Percentiles rank a stretch among this genome's conserved stretches.
phyloP scores from a whole-genome alignment of 2,797 vertebrate genomes.

The Clarias pachynema region DNA sequence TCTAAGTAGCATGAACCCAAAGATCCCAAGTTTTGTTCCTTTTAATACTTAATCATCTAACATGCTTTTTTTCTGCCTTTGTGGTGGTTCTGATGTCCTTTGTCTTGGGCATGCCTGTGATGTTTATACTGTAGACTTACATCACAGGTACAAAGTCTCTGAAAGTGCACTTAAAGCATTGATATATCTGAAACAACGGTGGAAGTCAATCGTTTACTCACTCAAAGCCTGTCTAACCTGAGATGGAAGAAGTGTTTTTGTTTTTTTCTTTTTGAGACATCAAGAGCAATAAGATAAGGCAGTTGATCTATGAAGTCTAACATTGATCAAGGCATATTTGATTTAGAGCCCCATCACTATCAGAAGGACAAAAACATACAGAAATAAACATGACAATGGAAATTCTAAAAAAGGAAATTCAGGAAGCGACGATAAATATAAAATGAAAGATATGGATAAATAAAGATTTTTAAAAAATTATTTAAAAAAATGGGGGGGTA shows the following conservation, averaged over 20 bases:
- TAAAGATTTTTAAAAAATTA: neutral
- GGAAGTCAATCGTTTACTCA: neutral
- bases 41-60: neutral
- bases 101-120: neutral
- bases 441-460: neutral
- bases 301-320: slow-evolving; percentile 13
- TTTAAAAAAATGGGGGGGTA: neutral
- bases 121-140: neutral
- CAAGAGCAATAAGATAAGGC: neutral
- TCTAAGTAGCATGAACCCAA: neutral
- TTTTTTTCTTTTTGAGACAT: neutral
- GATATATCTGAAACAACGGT: neutral
- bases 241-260: neutral
- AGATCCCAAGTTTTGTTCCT: neutral
- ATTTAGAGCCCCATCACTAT: neutral
- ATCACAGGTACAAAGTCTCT: neutral
- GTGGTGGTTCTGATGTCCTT: neutral
- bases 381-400: neutral
- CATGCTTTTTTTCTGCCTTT: neutral
- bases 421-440: neutral
- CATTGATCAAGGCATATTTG: slow-evolving; percentile 1
- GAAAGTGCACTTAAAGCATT: neutral
- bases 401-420: neutral
- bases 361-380: neutral
- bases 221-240: neutral